phyloP scores from a whole-genome alignment of 2,113 vertebrate genomes.

The Periophthalmus modestus region DNA sequence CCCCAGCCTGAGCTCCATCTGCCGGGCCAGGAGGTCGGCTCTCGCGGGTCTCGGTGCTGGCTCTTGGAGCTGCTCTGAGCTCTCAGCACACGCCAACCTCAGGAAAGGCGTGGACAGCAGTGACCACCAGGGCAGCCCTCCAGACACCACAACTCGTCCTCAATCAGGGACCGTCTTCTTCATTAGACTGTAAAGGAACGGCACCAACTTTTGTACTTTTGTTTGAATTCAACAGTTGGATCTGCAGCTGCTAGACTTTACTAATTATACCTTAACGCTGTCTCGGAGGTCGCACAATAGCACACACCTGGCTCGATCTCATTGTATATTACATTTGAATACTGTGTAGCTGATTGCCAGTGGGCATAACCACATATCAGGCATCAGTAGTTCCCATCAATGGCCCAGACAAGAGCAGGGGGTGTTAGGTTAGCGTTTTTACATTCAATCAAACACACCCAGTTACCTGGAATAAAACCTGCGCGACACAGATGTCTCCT shows the following conservation, averaged over 20 bases:
- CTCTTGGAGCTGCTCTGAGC: constrained; percentile 63
- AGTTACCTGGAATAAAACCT: constrained; percentile 60
- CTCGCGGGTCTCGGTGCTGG: constrained; percentile 64
- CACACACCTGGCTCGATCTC: constrained; percentile 53
- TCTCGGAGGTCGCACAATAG: constrained; percentile 43
- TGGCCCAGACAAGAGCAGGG: constrained; percentile 38
- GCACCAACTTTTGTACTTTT: constrained; percentile 9
- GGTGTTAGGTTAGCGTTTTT: constrained; percentile 51
- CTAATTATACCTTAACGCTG: constrained; percentile 40
- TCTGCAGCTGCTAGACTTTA: constrained; percentile 11
- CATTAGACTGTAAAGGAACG: constrained; percentile 19
- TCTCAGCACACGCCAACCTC: constrained; percentile 45
- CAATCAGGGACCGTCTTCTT: constrained; percentile 50
- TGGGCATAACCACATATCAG: constrained; percentile 60
- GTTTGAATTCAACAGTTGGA: constrained; percentile 25
- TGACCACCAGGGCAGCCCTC: constrained; percentile 61
- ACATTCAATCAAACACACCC: constrained; percentile 52
- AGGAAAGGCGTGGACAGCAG: constrained; percentile 52
- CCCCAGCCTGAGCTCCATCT: constrained; percentile 78
- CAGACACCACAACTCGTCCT: constrained; percentile 36
- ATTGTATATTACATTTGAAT: constrained; percentile 66
- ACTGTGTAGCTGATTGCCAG: constrained; percentile 59
- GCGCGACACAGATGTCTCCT: constrained; percentile 72
- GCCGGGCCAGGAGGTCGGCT: constrained; percentile 71
- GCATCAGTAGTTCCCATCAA: constrained; percentile 41